Evolutionary conservation across 2,888 invertebrate species (phyloP), one percentile per base, ranked within the genome.

Genomic region (Nomada flava): DNA sequence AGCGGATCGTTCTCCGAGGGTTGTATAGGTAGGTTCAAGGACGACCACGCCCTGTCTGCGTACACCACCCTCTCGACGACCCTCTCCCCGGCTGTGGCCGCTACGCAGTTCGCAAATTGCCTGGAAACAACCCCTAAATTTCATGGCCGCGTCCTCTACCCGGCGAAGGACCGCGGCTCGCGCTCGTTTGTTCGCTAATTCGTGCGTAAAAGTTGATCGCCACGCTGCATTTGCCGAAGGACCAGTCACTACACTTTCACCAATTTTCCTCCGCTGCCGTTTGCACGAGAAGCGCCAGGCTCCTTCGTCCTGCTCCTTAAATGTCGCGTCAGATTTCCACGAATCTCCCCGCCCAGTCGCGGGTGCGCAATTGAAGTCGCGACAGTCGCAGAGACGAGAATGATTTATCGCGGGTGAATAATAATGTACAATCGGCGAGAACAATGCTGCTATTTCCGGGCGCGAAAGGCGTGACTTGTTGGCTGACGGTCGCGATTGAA

Each of bases 11-110:
- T 65, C 15, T 20, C 79, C 63, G 70, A 79, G 86, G 85, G 90
- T 74, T 88, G 85, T 87, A 87, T 88, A 87, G 89, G 84, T 89
- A 89, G 90, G 92, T 91, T 92, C 93, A 93, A 93, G 92, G 92
- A 86, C 93, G 91, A 91, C 93, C 93, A 93, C 93, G 93, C 93
- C 93, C 93, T 92, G 93, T 93, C 93, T 93, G 91, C 89, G 82
- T 81, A 84, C 71, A 83, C 80, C 82, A 87, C 87, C 79, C 86
- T 86, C 79, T 64, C 65, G 63, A 26, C 77, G 88, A 82, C 57
- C 57, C 57, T 57, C 57, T 57, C 26, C 57, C 57, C 36, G 36
- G 36, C 69, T 84, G 81, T 82, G 83, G 83, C 59, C 79, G 73
- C 87, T 86, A 85, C 89, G 90, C 88, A 89, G 88, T 90, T 90